phyloP scores from a whole-genome alignment of 2,888 invertebrate species.

The Leucophenga maculata region DNA sequence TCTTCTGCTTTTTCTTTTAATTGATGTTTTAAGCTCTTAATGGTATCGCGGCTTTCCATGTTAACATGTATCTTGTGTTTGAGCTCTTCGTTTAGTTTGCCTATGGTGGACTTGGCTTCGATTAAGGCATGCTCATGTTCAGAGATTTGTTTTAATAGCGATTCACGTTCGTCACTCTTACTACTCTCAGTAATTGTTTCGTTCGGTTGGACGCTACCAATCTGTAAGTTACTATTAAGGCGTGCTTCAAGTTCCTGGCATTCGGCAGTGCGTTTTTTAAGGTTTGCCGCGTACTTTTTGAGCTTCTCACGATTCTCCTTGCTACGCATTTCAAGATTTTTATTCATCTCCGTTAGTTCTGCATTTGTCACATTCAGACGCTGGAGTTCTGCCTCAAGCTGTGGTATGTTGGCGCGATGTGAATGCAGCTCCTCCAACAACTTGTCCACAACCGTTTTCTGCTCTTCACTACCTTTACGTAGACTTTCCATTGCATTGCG shows the following conservation, averaged over 20 bases:
- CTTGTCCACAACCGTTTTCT: conserved; percentile 61
- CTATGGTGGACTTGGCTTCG: conserved; percentile 23
- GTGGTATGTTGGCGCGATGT: conserved; percentile 34
- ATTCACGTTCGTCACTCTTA: conserved; percentile 23
- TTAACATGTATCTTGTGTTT: conserved; percentile 38
- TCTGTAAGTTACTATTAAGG: conserved; percentile 22
- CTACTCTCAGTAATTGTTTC: not conserved
- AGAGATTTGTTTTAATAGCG: conserved; percentile 30
- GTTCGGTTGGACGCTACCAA: not conserved
- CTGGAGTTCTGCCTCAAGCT: conserved; percentile 69
- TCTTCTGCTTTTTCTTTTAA: conserved; percentile 35
- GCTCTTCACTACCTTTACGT: conserved; percentile 67
- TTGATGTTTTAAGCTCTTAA: conserved; percentile 36
- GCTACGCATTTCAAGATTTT: conserved; percentile 76
- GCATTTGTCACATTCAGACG: conserved; percentile 66
- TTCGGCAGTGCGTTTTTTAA: conserved; percentile 81
- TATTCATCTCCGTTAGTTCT: conserved; percentile 44
- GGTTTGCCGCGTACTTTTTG: conserved; percentile 83
- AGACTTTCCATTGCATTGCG: conserved; percentile 72
- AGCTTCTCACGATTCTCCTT: conserved; percentile 83
- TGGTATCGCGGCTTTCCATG: conserved; percentile 36
- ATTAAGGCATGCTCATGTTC: conserved; percentile 3
- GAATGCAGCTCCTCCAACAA: conserved; percentile 48
- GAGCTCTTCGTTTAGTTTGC: conserved; percentile 34
- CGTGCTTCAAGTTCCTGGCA: conserved; percentile 75